Evolutionary conservation across 2,797 vertebrate genomes (phyloP), one percentile per base, ranked within the genome.

Genomic region (Artibeus lituratus): DNA sequence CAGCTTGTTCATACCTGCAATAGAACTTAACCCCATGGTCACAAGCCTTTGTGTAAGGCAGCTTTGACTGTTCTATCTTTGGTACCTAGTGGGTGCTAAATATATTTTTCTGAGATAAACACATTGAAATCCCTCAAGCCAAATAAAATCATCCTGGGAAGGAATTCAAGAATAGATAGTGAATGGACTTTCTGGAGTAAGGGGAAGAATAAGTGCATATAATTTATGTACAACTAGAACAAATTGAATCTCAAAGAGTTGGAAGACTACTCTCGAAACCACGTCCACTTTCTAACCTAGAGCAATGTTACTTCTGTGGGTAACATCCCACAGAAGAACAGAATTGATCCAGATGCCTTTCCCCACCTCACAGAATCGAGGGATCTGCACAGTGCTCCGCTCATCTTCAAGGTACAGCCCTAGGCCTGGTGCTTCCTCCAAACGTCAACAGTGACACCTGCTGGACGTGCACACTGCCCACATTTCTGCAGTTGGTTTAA

Each of bases 391-490:
- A 72, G 47, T 2, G 42, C 29, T 51, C 15, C 85, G 77, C 47
- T 53, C 70, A 73, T 87, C 67, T 59, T 83, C 47, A 59, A 39
- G 80, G 44, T 24, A 35, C 69, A 74, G 18, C 55, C 7, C n/a
- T 32, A 2, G 5, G n/a, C 14, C 47, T n/a, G n/a, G 51, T 47
- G 15, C 37, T 94, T 95, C 39, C 22, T 29, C 62, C 32, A 65
- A 95, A 94, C 82, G 32, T 76, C 97, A 97, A 97, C 92, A 96
- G 91, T 97, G 98, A 98, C 97, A 97, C 94, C 97, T 98, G 97
- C 97, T 98, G 97, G 98, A 96, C 37, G 72, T 69, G 10, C 10
- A 1, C 14, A 24, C 70, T 39, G 77, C 2, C 44, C 95, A 57
- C 87, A 69, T 47, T 44, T 10, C 62, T 70, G 29, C 24, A 39